Base-by-base conservation (phyloP, 1,140 invertebrate species). In the Chlorops oryzae region DNA sequence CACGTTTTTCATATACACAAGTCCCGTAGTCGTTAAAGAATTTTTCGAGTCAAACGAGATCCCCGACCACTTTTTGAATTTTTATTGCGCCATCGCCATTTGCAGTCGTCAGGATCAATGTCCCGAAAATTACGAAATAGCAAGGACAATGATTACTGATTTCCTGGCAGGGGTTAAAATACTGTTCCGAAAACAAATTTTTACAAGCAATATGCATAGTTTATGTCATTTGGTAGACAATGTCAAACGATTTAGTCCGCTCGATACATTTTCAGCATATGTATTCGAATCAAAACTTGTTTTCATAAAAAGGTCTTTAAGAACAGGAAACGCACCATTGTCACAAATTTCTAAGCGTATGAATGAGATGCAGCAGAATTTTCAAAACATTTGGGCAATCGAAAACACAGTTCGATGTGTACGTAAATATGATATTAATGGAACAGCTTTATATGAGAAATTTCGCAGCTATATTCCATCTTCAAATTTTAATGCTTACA, bases 221-320 rank as follows among this genome's bases (percentile, higher is more conserved):
- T 7, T 32, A 9, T 32, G 28, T n/a, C 28, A 32, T 32, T 9
- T 32, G 7, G 28, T 32, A 32, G n/a, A n/a, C 42, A 25, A 40
- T 9, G 39, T 40, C 9, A 40, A 15, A 40, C 9, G 15, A 40
- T 40, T 40, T 40, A 17, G 39, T 10, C 15, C 15, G 17, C 39
- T 40, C 17, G 15, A 17, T 12, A 40, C 15, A 18, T 40, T 40
- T 22, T 18, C 15, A 10, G 39, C 39, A 9, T 40, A 24, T 15
- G 17, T 27, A 3, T 51, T 46, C 22, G 49, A 51, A 51, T 44
- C 42, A 23, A 51, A 51, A 22, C 25, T 51, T 9, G 32, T 43
- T 34, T 32, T n/a, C 12, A 51, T 51, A n/a, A 51, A 51, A 51
- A 44, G 22, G 34, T 20, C 44, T 18, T n/a, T 51, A 18, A 18